phyloP scores from a whole-genome alignment of 1,140 invertebrate species.

The Luehdorfia chinensis region DNA sequence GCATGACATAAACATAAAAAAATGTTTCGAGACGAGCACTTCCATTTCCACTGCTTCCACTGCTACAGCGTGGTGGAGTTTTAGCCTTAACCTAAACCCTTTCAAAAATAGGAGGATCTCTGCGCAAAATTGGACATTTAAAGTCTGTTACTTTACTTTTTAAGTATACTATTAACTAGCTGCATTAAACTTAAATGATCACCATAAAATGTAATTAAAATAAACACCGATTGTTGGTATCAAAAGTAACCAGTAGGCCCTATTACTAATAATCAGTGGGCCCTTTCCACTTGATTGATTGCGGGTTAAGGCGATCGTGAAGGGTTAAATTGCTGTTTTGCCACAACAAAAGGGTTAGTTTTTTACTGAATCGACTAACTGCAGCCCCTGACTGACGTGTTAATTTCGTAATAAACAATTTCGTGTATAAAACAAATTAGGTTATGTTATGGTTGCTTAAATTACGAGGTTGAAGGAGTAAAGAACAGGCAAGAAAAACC shows the following conservation, averaged over 20 bases:
- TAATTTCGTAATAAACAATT: constrained; percentile 59
- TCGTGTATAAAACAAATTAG: constrained; percentile 23
- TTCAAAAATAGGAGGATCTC: too few relatives aligned
- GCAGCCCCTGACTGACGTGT: constrained; percentile 55
- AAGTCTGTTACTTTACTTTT: too few relatives aligned
- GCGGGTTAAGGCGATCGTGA: constrained; percentile 43
- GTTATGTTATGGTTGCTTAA: constrained; percentile 20
- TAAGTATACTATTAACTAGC: too few relatives aligned
- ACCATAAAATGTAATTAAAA: constrained; percentile 17
- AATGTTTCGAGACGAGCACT: too few relatives aligned
- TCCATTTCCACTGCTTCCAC: too few relatives aligned
- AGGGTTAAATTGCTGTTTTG: constrained; percentile 45
- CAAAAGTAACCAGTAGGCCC: constrained; percentile 27
- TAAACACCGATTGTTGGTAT: constrained; percentile 6
- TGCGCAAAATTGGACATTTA: too few relatives aligned
- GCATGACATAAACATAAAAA: too few relatives aligned
- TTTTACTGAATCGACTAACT: constrained; percentile 36
- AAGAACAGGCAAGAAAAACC: too few relatives aligned
- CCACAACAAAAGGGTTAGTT: constrained; percentile 49
- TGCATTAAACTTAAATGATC: too few relatives aligned
- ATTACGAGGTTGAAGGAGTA: constrained; percentile 1
- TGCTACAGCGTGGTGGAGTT: too few relatives aligned
- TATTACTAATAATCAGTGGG: constrained; percentile 29
- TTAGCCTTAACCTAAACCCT: too few relatives aligned
- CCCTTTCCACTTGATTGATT: constrained; percentile 55